These are phyloP conservation scores for Onychorhynchus coronatus DNA, from an alignment of 2,113 vertebrate genomes.

Conservation along the genomic window DNA sequence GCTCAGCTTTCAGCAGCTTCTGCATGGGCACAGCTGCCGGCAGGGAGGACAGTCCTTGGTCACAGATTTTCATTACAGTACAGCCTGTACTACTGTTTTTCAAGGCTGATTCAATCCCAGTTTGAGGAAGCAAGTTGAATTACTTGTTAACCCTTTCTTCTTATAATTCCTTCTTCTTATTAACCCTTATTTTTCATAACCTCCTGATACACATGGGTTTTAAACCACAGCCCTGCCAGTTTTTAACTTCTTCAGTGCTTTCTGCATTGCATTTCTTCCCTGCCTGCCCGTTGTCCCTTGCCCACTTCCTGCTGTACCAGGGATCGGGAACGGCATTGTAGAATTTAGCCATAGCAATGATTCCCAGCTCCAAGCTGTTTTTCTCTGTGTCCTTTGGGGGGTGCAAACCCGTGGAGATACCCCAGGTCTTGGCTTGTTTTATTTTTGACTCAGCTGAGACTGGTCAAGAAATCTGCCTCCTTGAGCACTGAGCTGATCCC, in stretches of 20 bases:
- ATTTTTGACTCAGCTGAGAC: neutral
- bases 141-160: neutral
- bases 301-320: neutral
- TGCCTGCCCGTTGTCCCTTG: fast-evolving
- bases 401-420: fast-evolving
- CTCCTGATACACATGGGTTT: neutral
- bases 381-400: neutral
- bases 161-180: neutral
- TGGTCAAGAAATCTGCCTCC: neutral
- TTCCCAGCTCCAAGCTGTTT: neutral
- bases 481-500: neutral
- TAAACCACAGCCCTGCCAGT: neutral
- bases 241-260: neutral
- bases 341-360: fast-evolving
- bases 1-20: neutral
- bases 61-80: neutral
- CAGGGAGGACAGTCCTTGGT: neutral
- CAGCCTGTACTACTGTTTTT: neutral
- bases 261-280: neutral
- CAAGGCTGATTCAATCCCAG: neutral
- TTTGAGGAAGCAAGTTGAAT: neutral
- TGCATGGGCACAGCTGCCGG: fast-evolving
- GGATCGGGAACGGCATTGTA: neutral
- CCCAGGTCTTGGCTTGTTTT: neutral
- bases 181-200: neutral